Base-by-base conservation (phyloP, 2,888 invertebrate species). In the Agonum fuliginosum region DNA sequence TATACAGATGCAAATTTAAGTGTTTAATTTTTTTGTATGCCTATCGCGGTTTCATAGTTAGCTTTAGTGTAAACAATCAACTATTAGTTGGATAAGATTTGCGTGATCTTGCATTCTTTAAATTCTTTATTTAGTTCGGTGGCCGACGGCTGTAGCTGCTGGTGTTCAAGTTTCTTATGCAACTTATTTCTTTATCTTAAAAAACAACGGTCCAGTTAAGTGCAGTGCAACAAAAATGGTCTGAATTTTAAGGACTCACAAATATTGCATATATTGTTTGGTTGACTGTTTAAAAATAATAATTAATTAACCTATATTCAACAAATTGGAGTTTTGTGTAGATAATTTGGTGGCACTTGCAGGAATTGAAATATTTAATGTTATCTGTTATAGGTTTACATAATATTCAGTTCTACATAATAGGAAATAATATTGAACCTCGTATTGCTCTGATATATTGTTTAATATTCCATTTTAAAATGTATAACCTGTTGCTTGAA, bases 341-440 rank as follows among this genome's bases (percentile, higher is more conserved):
- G 30, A 30, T 62, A 62, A 62, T 62, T 62, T 17, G 17, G 14
- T 62, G 54, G 54, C 24, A 12, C 24, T 54, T 54, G 12, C 17
- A 14, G 58, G 30, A 19, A 58, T 62, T 17, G 14, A 30, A 62
- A 62, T 62, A 62, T 62, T 62, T 62, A 54, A 62, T 62, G 58
- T 30, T 30, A 62, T 62, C 30, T 62, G 1, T 62, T 62, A 62
- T 62, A 62, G 30, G 30, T 62, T 62, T 62, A 62, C 58, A 62
- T 34, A 34, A n/a, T 62, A 30, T 30, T 30, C 17, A 62, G 30
- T 62, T 62, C 8, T 62, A 0, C 30, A 17, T 24, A 24, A 22
- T 22, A 54, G 22, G 1, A 48, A 41, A 41, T 1, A n/a, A 14
- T n/a, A n/a, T n/a, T n/a, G n/a, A n/a, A n/a, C n/a, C n/a, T n/a